Evolutionary conservation across 2,113 vertebrate genomes (phyloP).

Genomic region (Chinchilla lanigera): DNA sequence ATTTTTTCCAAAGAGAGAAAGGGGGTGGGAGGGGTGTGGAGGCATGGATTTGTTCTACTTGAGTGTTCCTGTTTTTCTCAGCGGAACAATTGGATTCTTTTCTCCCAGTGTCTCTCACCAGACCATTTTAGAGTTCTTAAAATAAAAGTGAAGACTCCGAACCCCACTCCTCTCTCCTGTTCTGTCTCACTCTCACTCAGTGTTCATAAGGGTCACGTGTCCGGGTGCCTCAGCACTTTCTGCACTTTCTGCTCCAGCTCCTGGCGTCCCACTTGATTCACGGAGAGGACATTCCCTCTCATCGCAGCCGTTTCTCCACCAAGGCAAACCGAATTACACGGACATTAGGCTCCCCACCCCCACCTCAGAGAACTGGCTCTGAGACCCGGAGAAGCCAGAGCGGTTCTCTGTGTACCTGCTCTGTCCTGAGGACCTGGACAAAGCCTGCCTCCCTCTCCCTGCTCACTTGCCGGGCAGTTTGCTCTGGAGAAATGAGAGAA

Average conservation of each 20-base stretch:
- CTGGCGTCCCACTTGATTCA: neutral
- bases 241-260: neutral
- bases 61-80: conserved; percentile 71
- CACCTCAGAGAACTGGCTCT: neutral
- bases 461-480: neutral
- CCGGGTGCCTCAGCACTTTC: neutral
- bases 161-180: neutral
- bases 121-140: conserved; percentile 77
- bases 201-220: neutral
- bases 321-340: neutral
- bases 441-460: neutral
- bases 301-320: neutral
- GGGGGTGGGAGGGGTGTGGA: neutral
- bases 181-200: conserved; percentile 43
- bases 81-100: conserved; percentile 57
- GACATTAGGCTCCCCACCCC: neutral
- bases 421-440: neutral
- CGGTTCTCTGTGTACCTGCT: neutral
- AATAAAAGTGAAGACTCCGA: conserved; percentile 77
- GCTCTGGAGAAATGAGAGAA: neutral
- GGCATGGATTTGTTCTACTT: conserved; percentile 42
- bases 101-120: conserved; percentile 62
- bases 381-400: neutral
- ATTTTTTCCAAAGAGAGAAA: neutral
- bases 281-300: neutral